These are phyloP conservation scores for Enteromius radiatus DNA, from an alignment of 2,797 vertebrate genomes.

Conservation along the genomic window DNA sequence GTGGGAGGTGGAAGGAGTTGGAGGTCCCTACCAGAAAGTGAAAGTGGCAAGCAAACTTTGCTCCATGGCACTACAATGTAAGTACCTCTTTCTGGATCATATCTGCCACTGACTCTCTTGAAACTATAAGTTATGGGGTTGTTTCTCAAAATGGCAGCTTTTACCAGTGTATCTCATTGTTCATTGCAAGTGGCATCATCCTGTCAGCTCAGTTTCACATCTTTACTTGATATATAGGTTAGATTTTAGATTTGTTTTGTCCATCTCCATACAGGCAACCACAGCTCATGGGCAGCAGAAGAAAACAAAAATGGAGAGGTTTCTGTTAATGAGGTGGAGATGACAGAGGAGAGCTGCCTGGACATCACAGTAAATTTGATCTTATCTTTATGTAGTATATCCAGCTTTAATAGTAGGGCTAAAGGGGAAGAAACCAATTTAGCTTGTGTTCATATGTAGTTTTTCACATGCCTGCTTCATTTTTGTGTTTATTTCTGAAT, in stretches of 20 bases:
- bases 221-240: slow-evolving; percentile 27
- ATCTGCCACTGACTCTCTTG: not conserved
- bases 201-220: not conserved
- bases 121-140: not conserved
- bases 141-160: not conserved
- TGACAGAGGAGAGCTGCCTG: slow-evolving; percentile 39
- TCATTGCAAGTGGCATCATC: not conserved
- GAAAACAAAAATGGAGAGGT: slow-evolving; percentile 39
- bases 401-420: not conserved
- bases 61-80: slow-evolving; percentile 72
- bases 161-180: not conserved
- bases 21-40: slow-evolving; percentile 79
- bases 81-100: not conserved
- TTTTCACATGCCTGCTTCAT: not conserved
- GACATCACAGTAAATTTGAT: slow-evolving; percentile 51
- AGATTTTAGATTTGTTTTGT: slow-evolving; percentile 10
- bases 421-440: not conserved
- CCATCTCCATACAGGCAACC: slow-evolving; percentile 42
- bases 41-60: slow-evolving; percentile 70
- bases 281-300: slow-evolving; percentile 8
- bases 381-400: not conserved
- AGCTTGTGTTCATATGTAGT: not conserved
- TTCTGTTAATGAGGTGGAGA: slow-evolving; percentile 36
- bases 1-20: slow-evolving; percentile 83
- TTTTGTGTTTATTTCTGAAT: not conserved